phyloP scores from a whole-genome alignment of 1,140 invertebrate genomes.

The Dendrolimus kikuchii region DNA sequence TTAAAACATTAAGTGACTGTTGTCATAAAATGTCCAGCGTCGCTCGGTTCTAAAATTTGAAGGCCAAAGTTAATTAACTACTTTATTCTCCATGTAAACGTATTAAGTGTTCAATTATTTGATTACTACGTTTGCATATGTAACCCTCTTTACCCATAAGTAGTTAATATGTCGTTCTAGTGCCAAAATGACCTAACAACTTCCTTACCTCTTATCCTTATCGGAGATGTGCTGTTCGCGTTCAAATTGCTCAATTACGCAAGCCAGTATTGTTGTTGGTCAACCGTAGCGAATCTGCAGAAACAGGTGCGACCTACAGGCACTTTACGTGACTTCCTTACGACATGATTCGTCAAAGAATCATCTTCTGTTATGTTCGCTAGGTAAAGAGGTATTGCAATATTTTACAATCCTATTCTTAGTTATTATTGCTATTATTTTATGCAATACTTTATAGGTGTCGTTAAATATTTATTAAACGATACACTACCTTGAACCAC shows the following conservation, averaged over 20 bases:
- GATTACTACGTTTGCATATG: too few relatives aligned
- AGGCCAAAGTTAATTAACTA: too few relatives aligned
- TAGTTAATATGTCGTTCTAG: too few relatives aligned
- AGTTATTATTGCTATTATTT: background rate
- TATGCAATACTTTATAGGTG: slow-evolving; percentile 22
- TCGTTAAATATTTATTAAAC: slow-evolving; percentile 30
- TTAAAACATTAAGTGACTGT: slow-evolving; percentile 15
- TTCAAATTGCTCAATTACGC: slow-evolving; percentile 55
- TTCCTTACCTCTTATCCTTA: slow-evolving; percentile 51
- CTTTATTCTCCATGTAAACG: too few relatives aligned
- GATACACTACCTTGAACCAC: slow-evolving; percentile 42
- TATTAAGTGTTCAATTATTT: too few relatives aligned
- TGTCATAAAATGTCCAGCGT: slow-evolving; percentile 14
- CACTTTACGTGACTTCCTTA: slow-evolving; percentile 45
- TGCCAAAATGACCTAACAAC: slow-evolving; percentile 9
- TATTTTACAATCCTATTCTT: slow-evolving; percentile 9
- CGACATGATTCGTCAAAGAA: slow-evolving; percentile 23
- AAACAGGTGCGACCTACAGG: slow-evolving; percentile 46
- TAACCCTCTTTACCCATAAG: too few relatives aligned
- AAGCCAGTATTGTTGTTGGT: slow-evolving; percentile 53
- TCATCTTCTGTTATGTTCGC: slow-evolving; percentile 9
- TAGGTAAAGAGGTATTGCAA: background rate
- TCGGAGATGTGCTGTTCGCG: slow-evolving; percentile 45
- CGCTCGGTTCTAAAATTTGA: too few relatives aligned
- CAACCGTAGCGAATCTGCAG: slow-evolving; percentile 45